Percentiles rank a stretch among this genome's conserved stretches.
Conservation (phyloP, 2,797 vertebrate species). For the Protonibea diacanthus region DNA sequence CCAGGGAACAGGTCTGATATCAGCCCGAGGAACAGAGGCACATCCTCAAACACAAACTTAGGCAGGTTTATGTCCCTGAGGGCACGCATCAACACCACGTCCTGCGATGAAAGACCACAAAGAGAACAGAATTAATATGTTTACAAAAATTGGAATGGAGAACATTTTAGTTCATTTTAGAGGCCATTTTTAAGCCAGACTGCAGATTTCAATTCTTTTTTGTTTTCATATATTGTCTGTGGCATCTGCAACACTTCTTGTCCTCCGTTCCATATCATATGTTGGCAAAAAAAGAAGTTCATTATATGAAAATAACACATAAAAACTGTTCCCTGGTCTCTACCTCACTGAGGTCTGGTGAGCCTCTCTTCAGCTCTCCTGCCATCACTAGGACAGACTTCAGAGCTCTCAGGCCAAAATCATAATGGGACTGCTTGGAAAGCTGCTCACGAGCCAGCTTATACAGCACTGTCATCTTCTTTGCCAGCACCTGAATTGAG, state of each 20-base stretch:
- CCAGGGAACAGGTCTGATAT: constrained; percentile 97
- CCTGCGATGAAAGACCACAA: constrained; percentile 77
- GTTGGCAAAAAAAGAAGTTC: not conserved
- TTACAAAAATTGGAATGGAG: not conserved
- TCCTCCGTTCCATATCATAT: not conserved
- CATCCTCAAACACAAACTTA: constrained; percentile 97
- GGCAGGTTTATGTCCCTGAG: constrained; percentile 98
- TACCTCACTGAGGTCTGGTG: constrained; percentile 93
- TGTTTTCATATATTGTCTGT: constrained; percentile 7
- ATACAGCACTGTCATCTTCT: constrained; percentile 99
- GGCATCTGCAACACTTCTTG: not conserved
- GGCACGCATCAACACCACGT: constrained; percentile 96
- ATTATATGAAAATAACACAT: constrained; percentile 10
- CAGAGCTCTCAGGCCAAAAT: constrained; percentile 96
- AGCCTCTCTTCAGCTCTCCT: constrained; percentile 95
- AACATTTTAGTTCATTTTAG: not conserved
- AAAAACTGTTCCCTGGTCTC: not conserved
- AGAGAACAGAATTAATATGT: not conserved
- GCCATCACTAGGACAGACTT: constrained; percentile 98
- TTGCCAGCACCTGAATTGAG: constrained; percentile 89
- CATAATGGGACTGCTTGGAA: constrained; percentile 98
- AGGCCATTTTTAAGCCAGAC: not conserved
- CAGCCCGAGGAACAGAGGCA: constrained; percentile 95
- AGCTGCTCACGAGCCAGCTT: constrained; percentile 95
- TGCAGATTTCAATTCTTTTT: not conserved